Evolutionary conservation across 2,113 vertebrate species (phyloP).

Genomic region (Toxotes jaculatrix): DNA sequence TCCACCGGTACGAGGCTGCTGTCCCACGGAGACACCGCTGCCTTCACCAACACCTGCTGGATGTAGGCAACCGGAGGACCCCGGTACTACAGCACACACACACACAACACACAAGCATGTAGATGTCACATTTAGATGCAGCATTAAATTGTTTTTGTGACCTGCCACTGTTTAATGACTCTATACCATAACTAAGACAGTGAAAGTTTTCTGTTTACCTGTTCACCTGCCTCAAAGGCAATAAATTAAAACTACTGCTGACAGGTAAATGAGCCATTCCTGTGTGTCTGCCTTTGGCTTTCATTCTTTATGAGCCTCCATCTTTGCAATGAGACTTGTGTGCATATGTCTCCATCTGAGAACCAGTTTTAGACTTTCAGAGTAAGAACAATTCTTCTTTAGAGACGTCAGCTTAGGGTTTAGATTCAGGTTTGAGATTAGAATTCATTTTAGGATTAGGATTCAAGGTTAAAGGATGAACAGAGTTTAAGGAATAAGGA

Average conservation of each 20-base stretch:
- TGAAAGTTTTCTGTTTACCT: not conserved
- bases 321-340: not conserved
- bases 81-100: slow-evolving; percentile 85
- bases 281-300: not conserved
- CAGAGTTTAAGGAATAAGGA: not conserved
- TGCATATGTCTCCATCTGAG: not conserved
- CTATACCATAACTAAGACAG: not conserved
- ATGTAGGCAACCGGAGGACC: slow-evolving; percentile 96
- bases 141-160: not conserved
- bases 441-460: too few species aligned
- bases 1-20: slow-evolving; percentile 93
- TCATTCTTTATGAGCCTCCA: slow-evolving; percentile 16
- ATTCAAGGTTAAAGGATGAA: not conserved
- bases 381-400: not conserved
- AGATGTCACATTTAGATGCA: not conserved
- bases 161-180: not conserved
- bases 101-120: slow-evolving; percentile 1
- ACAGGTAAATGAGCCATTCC: not conserved
- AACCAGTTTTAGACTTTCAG: not conserved
- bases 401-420: not conserved
- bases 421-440: not conserved
- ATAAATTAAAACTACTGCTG: slow-evolving; percentile 11
- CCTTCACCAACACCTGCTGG: slow-evolving; percentile 97
- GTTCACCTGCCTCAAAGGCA: not conserved
- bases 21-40: slow-evolving; percentile 96